Base-by-base conservation (phyloP, 1,140 invertebrate genomes). In the Trichonephila clavata region DNA sequence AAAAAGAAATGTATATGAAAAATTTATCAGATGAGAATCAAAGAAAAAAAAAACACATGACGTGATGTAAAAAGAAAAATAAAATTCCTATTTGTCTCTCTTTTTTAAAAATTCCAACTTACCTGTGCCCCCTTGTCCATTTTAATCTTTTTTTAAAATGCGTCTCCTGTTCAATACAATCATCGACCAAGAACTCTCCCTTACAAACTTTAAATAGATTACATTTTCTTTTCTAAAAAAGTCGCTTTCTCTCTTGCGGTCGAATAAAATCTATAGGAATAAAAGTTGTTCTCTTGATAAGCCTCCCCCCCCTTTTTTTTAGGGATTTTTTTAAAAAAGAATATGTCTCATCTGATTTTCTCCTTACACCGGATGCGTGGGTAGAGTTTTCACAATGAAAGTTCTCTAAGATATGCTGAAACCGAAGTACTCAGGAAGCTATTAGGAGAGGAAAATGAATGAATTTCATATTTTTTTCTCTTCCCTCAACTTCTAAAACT, bases 271-370 rank as follows among this genome's bases (percentile, higher is more conserved):
- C 27, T 27, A 77, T 77, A 77, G 14, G 71, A 77, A 77, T 77
- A 27, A 77, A 18, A 77, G 71, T 77, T 77, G 71, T 77, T 27
- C 71, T 77, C 71, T 77, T 77, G 71, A 77, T 77, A 77, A 77
- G 71, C 71, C 50, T 1, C 50, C 50, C 50, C 50, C 50, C 50
- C 43, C 43, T 5, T 50, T 50, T 50, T 10, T 50, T 50, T 50
- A n/a, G 5, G 8, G 43, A 10, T 77, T 77, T 77, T 77, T 27
- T 77, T 77, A 39, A 77, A 77, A 27, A 77, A 77, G 32, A 39
- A 32, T 77, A 77, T 77, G 18, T 77, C 13, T 24, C 24, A 32
- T 32, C 27, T 27, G 27, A 77, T 77, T 77, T 77, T 77, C 71
- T 27, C 71, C 16, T 16, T 32, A 27, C 32, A 39, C 71, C 71